These are phyloP conservation scores for Camarhynchus parvulus DNA, from an alignment of 2,113 vertebrate species.

Conservation along the genomic window DNA sequence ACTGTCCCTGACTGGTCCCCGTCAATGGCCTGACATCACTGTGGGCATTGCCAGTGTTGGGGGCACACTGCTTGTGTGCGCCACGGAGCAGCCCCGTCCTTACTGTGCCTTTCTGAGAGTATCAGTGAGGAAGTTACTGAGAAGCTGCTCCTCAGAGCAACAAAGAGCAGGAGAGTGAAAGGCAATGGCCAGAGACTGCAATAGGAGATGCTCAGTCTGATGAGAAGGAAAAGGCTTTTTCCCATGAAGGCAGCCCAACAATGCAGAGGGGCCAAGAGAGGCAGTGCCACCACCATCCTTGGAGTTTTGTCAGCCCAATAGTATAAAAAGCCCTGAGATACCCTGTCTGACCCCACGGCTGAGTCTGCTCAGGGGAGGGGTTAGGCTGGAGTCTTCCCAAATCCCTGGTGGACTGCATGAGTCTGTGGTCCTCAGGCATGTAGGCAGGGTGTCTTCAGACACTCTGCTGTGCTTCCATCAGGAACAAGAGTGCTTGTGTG, in stretches of 20 bases:
- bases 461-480: neutral
- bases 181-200: neutral
- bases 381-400: neutral
- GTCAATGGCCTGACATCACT: neutral
- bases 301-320: neutral
- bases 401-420: neutral
- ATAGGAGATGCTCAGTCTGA: neutral
- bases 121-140: neutral
- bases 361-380: neutral
- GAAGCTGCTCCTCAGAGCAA: neutral
- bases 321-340: neutral
- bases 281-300: neutral
- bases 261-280: neutral
- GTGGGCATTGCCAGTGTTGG: neutral
- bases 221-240: neutral
- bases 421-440: neutral
- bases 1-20: neutral
- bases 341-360: neutral
- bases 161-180: neutral
- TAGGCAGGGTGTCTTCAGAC: neutral
- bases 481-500: neutral
- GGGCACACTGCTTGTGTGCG: neutral
- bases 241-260: neutral
- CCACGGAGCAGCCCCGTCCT: accelerated
- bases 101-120: neutral